These are phyloP conservation scores for Urocolius indicus DNA, from an alignment of 2,113 vertebrate species.

Conservation along the genomic window DNA sequence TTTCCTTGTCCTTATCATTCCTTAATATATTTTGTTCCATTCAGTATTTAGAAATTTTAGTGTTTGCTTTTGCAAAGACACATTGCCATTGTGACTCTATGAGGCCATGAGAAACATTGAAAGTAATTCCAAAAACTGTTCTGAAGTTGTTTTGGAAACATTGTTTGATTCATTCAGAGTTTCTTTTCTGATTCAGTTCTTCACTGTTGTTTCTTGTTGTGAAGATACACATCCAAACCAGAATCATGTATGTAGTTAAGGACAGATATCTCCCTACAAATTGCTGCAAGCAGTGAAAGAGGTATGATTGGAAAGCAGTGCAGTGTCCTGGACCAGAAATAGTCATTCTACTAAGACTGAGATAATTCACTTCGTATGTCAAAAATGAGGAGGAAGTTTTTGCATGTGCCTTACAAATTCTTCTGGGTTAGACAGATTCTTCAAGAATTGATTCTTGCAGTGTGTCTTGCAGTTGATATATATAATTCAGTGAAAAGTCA, in stretches of 20 bases:
- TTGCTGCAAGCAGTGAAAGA: neutral
- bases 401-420: neutral
- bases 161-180: neutral
- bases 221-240: neutral
- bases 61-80: neutral
- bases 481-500: neutral
- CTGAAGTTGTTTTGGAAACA: neutral
- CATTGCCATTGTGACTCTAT: neutral
- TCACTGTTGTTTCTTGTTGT: neutral
- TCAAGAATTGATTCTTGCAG: neutral
- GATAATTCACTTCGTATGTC: neutral
- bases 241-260: neutral
- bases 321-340: neutral
- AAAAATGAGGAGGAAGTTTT: neutral
- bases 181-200: neutral
- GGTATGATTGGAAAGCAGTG: neutral
- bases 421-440: neutral
- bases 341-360: neutral
- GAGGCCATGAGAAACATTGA: neutral
- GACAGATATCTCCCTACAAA: neutral
- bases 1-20: neutral
- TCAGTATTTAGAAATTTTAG: neutral
- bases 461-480: neutral
- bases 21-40: neutral
- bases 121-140: neutral